Evolutionary conservation across 64 coral and sea anemone species (phyloP), one percentile per base, ranked within the genome.

Genomic region (Stichodactyla mertensii): DNA sequence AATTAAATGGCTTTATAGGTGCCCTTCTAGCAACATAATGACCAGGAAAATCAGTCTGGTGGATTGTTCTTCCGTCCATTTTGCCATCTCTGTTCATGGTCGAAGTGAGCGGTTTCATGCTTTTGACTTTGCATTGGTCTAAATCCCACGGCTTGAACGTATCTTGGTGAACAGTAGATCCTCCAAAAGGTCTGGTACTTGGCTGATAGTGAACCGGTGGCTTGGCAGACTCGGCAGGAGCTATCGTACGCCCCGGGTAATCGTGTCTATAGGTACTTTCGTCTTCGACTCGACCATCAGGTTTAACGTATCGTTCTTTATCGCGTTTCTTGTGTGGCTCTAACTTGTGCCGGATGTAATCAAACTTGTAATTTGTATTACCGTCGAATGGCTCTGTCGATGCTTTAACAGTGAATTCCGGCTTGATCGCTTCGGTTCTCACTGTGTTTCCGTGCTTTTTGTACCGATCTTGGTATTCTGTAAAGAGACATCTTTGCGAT

Each of bases 381-480:
- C 89, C 93, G 19, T 99, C 90, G 57, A 99, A 92, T 71, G 97
- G 93, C 52, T 88, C 93, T 9, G 78, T 88, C 19, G 97, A 99
- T 23, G 57, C 71, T 79, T 95, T 95, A 67, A 92, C 83, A 10
- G 88, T 78, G 64, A 89, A 92, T 31, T 92, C 93, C 14, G 97
- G 97, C 55, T 95, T 99, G 24, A 95, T 92, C 64, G 97, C 93
- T 23, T 91, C 23, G 16, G 92, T 56, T 13, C 90, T 88, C 18
- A 83, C 83, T 55, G 83, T 77, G 60, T 95, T 61, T 20, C 92
- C 64, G 78, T 95, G 90, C 61, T 86, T 95, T 59, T 92, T 92
- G 91, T 95, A 99, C 19, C 93, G 85, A 85, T 95, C 97, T 85
- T 91, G 88, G 62, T 99, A 99, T 86, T 99, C 97, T 2, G 97